Percentiles rank a stretch among this genome's conserved stretches.
These are phyloP conservation scores for Empidonax alnorum DNA, from an alignment of 2,113 vertebrate genomes.

Conservation along the genomic window DNA sequence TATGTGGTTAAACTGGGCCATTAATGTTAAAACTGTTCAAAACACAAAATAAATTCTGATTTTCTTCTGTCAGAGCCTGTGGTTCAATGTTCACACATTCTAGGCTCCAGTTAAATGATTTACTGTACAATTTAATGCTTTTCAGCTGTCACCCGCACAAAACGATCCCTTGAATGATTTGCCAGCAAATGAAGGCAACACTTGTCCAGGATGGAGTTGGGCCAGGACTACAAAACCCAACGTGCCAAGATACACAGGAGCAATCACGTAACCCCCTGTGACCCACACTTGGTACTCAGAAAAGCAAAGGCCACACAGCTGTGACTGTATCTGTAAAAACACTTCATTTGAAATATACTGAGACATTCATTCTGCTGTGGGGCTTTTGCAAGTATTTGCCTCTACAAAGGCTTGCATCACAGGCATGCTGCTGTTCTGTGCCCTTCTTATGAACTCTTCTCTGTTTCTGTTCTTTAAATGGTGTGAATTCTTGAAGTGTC, in stretches of 20 bases:
- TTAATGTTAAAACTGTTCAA: slow-evolving; percentile 30
- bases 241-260: not conserved
- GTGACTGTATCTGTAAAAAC: not conserved
- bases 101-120: slow-evolving; percentile 48
- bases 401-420: not conserved
- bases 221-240: not conserved
- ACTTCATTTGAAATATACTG: not conserved
- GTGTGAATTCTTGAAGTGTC: not conserved
- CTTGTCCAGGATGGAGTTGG: slow-evolving; percentile 9
- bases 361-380: not conserved
- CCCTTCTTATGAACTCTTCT: not conserved
- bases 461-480: not conserved
- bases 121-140: slow-evolving; percentile 54
- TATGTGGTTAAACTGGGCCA: slow-evolving; percentile 8
- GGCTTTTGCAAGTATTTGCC: not conserved
- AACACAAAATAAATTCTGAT: slow-evolving; percentile 37
- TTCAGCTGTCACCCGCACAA: slow-evolving; percentile 40
- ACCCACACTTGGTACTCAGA: not conserved
- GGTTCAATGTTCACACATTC: slow-evolving; percentile 46
- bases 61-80: slow-evolving; percentile 32
- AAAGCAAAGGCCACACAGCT: not conserved
- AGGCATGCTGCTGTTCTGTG: not conserved
- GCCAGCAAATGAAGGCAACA: slow-evolving; percentile 18
- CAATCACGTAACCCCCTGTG: not conserved
- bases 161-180: slow-evolving; percentile 11